Evolutionary conservation across 2,888 invertebrate species (phyloP).

Genomic region (Tiliacea aurago): DNA sequence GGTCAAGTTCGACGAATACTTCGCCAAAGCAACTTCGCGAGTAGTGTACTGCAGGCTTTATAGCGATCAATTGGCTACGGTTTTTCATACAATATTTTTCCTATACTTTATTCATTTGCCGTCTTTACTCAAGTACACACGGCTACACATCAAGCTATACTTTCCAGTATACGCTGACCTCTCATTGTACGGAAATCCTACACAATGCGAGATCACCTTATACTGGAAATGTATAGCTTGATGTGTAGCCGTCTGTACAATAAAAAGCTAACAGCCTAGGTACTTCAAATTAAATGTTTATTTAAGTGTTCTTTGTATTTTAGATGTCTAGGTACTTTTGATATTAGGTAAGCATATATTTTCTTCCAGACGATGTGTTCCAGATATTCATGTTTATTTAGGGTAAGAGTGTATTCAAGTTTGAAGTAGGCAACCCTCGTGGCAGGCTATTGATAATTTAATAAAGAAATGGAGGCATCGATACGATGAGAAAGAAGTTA

Average conservation of each 20-base stretch:
- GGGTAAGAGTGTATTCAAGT: conserved; percentile 3
- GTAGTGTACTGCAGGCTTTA: no score
- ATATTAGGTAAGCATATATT: conserved; percentile 1
- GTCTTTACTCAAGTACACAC: background rate
- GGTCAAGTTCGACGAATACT: no score
- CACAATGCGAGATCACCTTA: no score
- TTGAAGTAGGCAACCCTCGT: background rate
- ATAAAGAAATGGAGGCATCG: no score
- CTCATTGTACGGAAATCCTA: no score
- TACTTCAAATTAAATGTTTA: conserved; percentile 22
- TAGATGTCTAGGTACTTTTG: conserved; percentile 4
- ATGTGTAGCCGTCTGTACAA: no score
- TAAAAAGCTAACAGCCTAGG: conserved; percentile 1
- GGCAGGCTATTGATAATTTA: background rate
- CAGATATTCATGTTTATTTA: conserved; percentile 8
- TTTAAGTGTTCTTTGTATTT: conserved; percentile 1
- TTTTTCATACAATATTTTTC: conserved; percentile 17
- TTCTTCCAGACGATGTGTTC: conserved; percentile 1
- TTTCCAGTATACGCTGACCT: no score
- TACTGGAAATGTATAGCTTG: no score
- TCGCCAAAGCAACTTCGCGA: no score
- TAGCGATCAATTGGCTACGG: background rate
- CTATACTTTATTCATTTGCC: background rate
- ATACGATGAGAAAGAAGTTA: background rate
- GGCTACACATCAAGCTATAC: no score